Evolutionary conservation across 1,140 invertebrate species (phyloP), one percentile per base, ranked within the genome.

Genomic region (Drosophila takahashii): DNA sequence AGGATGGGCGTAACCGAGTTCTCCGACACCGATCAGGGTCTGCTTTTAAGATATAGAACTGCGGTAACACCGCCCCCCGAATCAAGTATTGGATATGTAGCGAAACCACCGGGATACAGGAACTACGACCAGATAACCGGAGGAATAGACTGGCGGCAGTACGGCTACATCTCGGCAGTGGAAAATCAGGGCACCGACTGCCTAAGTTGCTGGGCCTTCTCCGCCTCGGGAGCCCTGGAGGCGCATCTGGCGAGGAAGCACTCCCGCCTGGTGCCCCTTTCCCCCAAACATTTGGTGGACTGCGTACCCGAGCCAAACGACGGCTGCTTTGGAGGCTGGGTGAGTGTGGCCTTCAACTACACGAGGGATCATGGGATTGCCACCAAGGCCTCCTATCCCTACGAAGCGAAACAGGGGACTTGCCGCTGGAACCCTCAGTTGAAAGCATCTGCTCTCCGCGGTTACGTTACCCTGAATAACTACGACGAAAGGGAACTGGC

Each of bases 281-380:
- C 96, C 70, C 97, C 98, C 92, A 97, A 98, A 92, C 97, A 98
- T 85, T 92, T 98, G 11, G 93, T 98, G 2, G 98, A 98, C 92
- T 98, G 97, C 81, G 96, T 96, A 1, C 8, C 10, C 39, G 96
- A 95, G 75, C 96, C 96, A 4, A 98, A 98, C 92, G 92, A 96
- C 74, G 97, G 97, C 7, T 98, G 97, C 84, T 93, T 95, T 53
- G 97, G 97, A 65, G 97, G 97, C 64, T 92, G 96, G 4, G 97
- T 97, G 94, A 94, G 27, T 0, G 10, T 94, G 48, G 95, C 95
- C 9, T 96, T 97, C 90, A 87, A 94, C 45, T 98, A 98, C 90
- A 94, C 98, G 44, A 96, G 94, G 80, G 93, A 95, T 1, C 97
- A 93, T 10, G 67, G 70, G 22, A 94, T 98, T 34, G 96, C 98